A percentile compares a stretch with the other conserved stretches of the same genome.
These are phyloP conservation scores for Drosophila ohnishii DNA, from an alignment of 1,140 invertebrate genomes.

Conservation along the genomic window DNA sequence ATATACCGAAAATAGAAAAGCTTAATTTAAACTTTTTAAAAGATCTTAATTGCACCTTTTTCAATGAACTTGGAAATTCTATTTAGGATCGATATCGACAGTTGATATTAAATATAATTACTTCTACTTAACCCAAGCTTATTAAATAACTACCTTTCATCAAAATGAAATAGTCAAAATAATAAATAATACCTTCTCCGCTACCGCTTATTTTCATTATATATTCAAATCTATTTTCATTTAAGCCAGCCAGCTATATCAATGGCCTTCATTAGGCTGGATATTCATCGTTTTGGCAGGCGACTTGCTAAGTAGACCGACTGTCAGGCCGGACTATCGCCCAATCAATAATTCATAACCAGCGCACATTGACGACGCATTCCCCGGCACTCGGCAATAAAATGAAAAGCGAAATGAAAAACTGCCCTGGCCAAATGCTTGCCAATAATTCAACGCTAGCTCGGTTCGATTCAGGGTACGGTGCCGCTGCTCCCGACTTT, in stretches of 20 bases:
- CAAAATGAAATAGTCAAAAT: neutral
- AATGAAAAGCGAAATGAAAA: slow-evolving; percentile 73
- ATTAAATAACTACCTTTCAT: neutral
- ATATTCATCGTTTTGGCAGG: slow-evolving; percentile 26
- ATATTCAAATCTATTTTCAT: slow-evolving; percentile 9
- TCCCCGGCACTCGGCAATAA: slow-evolving; percentile 59
- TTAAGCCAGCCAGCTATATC: slow-evolving; percentile 22
- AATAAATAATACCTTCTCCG: neutral
- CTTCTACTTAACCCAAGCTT: neutral
- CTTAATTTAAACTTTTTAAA: too few relatives aligned
- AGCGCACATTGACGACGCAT: slow-evolving; percentile 68
- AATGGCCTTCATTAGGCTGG: slow-evolving; percentile 35
- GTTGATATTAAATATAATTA: neutral
- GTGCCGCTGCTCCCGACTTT: slow-evolving; percentile 54
- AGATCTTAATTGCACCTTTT: too few relatives aligned
- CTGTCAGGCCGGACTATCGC: slow-evolving; percentile 43
- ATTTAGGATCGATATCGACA: neutral
- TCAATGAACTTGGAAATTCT: too few relatives aligned
- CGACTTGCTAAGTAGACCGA: slow-evolving; percentile 47
- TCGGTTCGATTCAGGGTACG: slow-evolving; percentile 19
- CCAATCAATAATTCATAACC: slow-evolving; percentile 79
- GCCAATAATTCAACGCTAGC: slow-evolving; percentile 56
- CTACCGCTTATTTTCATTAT: slow-evolving; percentile 12
- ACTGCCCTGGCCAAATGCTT: slow-evolving; percentile 40
- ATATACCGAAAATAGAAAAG: too few relatives aligned